Conservation (phyloP, 2,888 invertebrate genomes). For the Thelaira solivaga region DNA sequence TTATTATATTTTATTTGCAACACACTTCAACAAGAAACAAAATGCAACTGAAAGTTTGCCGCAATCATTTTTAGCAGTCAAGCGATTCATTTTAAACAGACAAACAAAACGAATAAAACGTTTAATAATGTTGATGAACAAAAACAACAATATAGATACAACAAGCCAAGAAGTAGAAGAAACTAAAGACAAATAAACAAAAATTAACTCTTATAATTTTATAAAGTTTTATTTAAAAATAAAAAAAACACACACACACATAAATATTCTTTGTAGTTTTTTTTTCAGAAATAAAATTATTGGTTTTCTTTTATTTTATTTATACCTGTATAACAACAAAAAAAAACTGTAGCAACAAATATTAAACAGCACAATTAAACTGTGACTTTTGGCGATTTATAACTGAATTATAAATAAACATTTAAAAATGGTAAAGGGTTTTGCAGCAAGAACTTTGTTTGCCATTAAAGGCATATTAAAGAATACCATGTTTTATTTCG, state of each 20-base stretch:
- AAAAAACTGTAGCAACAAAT: constrained; percentile 13
- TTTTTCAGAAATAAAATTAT: constrained; percentile 32
- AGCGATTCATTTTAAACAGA: constrained; percentile 56
- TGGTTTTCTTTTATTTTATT: neutral
- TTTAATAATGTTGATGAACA: constrained; percentile 47
- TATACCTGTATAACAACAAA: neutral
- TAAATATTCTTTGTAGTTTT: neutral
- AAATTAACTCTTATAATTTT: neutral
- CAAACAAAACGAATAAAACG: constrained; percentile 41
- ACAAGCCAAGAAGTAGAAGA: constrained; percentile 57
- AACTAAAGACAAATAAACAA: constrained; percentile 23
- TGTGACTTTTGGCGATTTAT: constrained; percentile 40
- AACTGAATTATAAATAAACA: neutral
- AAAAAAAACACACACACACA: too few species aligned
- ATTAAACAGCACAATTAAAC: constrained; percentile 26
- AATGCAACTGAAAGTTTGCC: constrained; percentile 67
- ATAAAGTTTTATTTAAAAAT: too few species aligned
- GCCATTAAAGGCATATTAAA: too few species aligned
- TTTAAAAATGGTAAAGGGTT: too few species aligned
- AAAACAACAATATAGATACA: constrained; percentile 48
- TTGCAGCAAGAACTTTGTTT: too few species aligned
- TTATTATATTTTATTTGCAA: constrained; percentile 41
- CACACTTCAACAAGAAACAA: constrained; percentile 67
- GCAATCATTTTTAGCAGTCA: constrained; percentile 63
- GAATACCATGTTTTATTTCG: too few species aligned